Conservation (phyloP, 2,113 vertebrate genomes). For the Brachirus orientalis region DNA sequence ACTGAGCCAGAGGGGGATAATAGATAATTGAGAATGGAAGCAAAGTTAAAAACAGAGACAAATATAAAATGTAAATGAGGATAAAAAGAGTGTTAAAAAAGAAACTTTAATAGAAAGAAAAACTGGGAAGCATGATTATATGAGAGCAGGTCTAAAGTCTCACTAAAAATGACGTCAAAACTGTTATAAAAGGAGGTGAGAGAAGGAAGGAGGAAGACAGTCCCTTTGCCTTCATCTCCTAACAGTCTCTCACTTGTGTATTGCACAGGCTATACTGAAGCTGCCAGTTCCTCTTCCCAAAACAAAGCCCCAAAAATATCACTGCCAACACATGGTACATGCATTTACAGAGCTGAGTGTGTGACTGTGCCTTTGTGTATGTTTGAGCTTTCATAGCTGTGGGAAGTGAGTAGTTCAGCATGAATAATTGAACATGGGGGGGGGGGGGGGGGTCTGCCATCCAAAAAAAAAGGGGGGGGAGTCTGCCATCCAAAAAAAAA, state of each 20-base stretch:
- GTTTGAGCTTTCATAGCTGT: constrained; percentile 58
- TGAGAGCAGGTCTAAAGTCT: constrained; percentile 30
- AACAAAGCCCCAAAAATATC: constrained; percentile 77
- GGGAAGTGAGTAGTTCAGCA: constrained; percentile 67
- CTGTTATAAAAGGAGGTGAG: constrained; percentile 9
- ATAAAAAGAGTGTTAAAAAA: constrained; percentile 16
- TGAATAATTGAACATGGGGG: constrained; percentile 75
- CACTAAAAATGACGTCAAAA: constrained; percentile 43
- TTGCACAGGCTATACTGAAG: constrained; percentile 36
- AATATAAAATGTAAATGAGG: constrained; percentile 11
- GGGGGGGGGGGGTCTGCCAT: constrained; percentile 13
- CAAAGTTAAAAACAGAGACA: constrained; percentile 26
- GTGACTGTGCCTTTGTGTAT: constrained; percentile 31
- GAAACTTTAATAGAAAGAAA: background rate
- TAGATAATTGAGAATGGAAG: too few relatives aligned
- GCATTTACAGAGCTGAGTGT: constrained; percentile 52
- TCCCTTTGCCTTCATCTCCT: constrained; percentile 66
- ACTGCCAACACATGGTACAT: constrained; percentile 69
- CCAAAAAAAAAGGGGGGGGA: constrained; percentile 47
- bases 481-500: constrained; percentile 56
- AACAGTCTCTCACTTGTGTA: constrained; percentile 60
- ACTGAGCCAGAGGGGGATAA: constrained; percentile 28
- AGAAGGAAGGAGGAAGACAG: constrained; percentile 21
- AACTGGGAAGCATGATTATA: constrained; percentile 25
- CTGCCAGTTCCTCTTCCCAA: constrained; percentile 62